Base-by-base conservation (phyloP, 30 jellyfish, hydroid and myxozoan species). In the Chrysaora quinquecirrha region DNA sequence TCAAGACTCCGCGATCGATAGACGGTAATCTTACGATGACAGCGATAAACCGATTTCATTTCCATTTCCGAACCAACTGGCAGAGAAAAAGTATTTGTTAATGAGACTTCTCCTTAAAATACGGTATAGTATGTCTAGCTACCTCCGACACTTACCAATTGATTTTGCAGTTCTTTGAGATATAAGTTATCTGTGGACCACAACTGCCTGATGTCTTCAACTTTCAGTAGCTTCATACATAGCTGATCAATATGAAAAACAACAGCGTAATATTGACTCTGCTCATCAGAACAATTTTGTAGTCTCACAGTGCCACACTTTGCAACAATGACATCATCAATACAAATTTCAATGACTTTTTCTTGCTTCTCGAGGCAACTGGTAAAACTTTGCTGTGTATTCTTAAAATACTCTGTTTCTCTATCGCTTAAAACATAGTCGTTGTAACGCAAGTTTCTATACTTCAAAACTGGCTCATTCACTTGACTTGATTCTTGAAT, bases 131-230 rank as follows among this genome's bases (percentile, higher is more conserved):
- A n/a, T n/a, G n/a, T n/a, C n/a, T n/a, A n/a, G n/a, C n/a, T n/a
- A n/a, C n/a, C n/a, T n/a, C n/a, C n/a, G n/a, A 43, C 2, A 29
- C 90, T 48, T 23, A 82, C 92, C 92, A 82, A 22, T 32, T 64
- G 62, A 24, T 82, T 32, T 52, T 33, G 30, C 20, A 82, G 84
- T 28, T 29, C 18, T 32, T 24, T 18, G 46, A 66, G 29, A 46
- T 27, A 70, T 0, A 23, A 14, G 23, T 68, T 27, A 20, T 82
- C 85, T 22, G 25, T 60, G 3, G 78, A 31, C 92, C 92, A 82
- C 25, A 82, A 62, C 61, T 61, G 47, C 34, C 85, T 49, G 11
- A 82, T 21, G 58, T 82, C 85, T 19, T 69, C 78, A 28, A 70
- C 38, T 23, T 60, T 63, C 71, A 82, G 75, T 35, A 82, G 25